Evolutionary conservation across 2,888 invertebrate species (phyloP).

Genomic region (Caenorhabditis doughertyi): DNA sequence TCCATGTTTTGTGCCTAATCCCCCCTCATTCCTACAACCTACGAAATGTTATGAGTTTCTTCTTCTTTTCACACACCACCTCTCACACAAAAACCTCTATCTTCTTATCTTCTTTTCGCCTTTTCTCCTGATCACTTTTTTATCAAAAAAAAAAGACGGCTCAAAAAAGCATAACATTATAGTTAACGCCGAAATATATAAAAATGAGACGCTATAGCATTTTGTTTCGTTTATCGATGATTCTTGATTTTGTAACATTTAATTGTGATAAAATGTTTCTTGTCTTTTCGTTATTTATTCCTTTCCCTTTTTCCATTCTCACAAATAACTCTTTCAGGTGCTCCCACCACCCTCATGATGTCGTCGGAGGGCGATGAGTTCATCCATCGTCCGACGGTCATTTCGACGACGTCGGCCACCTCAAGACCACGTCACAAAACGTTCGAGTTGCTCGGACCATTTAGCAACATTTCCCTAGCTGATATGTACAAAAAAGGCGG

Average conservation of each 20-base stretch:
- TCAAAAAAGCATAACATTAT: constrained; percentile 55
- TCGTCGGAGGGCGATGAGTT: constrained; percentile 60
- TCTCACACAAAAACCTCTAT: no score
- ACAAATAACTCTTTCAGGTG: neutral
- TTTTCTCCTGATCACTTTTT: neutral
- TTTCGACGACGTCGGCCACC: constrained; percentile 28
- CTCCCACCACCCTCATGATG: constrained; percentile 14
- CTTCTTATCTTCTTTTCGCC: neutral
- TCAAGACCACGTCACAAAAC: constrained; percentile 48
- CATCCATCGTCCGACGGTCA: constrained; percentile 50
- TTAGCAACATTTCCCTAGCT: constrained; percentile 46
- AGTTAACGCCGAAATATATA: constrained; percentile 28
- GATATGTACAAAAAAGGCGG: constrained; percentile 63
- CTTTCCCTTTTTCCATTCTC: constrained; percentile 2
- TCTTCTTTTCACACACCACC: no score
- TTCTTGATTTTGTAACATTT: neutral
- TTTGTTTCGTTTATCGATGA: neutral
- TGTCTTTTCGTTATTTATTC: neutral
- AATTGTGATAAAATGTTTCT: neutral
- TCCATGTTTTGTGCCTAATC: neutral
- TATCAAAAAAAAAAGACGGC: constrained; percentile 4
- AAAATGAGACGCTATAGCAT: neutral
- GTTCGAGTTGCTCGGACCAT: constrained; percentile 40
- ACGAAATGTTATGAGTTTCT: neutral
- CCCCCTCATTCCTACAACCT: neutral